Evolutionary conservation across 2,797 vertebrate species (phyloP).

Genomic region (Gouania willdenowi): DNA sequence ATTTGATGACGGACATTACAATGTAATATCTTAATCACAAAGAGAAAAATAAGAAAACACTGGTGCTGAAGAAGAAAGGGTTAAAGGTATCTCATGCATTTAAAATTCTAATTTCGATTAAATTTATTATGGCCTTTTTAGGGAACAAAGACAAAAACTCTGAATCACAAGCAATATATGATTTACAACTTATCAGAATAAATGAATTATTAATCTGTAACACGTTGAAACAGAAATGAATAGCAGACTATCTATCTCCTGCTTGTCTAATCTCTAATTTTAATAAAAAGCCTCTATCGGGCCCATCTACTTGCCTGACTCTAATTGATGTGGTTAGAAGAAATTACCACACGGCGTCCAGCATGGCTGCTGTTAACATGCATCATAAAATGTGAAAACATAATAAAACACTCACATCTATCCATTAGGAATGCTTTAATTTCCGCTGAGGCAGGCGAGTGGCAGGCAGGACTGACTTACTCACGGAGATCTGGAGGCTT

Average conservation of each 20-base stretch:
- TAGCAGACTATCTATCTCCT: conserved; percentile 38
- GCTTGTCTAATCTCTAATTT: conserved; percentile 36
- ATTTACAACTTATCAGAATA: conserved; percentile 3
- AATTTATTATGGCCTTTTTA: no score
- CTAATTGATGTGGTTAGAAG: conserved; percentile 50
- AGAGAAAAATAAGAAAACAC: no score
- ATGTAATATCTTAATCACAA: no score
- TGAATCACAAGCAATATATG: no score
- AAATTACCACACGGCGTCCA: conserved; percentile 53
- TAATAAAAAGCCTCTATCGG: conserved; percentile 47
- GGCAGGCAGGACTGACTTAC: conserved; percentile 53
- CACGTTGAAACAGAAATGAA: conserved; percentile 33
- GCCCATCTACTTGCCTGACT: conserved; percentile 35
- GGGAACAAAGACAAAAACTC: no score
- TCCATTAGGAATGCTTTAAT: conserved; percentile 61
- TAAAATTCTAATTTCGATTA: no score
- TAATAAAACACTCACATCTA: conserved; percentile 58
- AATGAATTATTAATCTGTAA: conserved; percentile 27
- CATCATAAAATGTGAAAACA: conserved; percentile 67
- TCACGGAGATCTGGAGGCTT: conserved; percentile 51
- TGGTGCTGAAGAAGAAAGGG: no score
- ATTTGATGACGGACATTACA: no score
- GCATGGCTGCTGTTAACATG: conserved; percentile 47
- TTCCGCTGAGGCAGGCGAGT: conserved; percentile 52
- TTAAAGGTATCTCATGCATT: no score